A percentile compares a stretch with the other conserved stretches of the same genome.
These are phyloP conservation scores for Protomyctophum bolini DNA, from an alignment of 2,113 vertebrate species.

Conservation along the genomic window DNA sequence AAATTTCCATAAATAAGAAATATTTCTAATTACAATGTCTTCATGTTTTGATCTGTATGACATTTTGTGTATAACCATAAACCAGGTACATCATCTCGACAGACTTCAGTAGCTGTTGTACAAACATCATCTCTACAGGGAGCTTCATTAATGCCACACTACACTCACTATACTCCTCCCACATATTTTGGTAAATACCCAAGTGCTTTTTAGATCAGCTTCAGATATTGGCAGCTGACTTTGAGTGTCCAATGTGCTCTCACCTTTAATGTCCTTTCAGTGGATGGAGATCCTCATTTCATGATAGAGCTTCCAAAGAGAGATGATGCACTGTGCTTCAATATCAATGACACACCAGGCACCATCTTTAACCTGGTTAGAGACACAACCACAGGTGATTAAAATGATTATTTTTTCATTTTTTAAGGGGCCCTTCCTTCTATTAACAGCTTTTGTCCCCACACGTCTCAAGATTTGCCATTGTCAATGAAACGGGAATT, in stretches of 20 bases:
- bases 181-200: constrained; percentile 51
- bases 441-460: no score
- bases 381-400: constrained; percentile 85
- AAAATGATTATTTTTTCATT: no score
- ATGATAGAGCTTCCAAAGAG: constrained; percentile 85
- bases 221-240: neutral
- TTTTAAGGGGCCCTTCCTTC: no score
- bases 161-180: neutral
- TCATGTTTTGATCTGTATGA: neutral
- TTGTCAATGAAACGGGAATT: no score
- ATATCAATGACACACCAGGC: constrained; percentile 88
- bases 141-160: no score
- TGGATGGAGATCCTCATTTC: constrained; percentile 97
- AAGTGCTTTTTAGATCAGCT: no score
- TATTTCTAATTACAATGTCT: neutral
- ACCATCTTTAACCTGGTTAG: constrained; percentile 87
- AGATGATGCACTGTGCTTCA: constrained; percentile 91
- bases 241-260: neutral
- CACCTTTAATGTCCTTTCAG: constrained; percentile 67
- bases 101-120: no score
- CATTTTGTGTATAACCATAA: neutral
- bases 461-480: no score
- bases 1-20: no score
- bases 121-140: no score
- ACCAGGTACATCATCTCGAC: no score